These are phyloP conservation scores for Macropus fuliginosus DNA, from an alignment of 2,797 vertebrate species.

Conservation along the genomic window DNA sequence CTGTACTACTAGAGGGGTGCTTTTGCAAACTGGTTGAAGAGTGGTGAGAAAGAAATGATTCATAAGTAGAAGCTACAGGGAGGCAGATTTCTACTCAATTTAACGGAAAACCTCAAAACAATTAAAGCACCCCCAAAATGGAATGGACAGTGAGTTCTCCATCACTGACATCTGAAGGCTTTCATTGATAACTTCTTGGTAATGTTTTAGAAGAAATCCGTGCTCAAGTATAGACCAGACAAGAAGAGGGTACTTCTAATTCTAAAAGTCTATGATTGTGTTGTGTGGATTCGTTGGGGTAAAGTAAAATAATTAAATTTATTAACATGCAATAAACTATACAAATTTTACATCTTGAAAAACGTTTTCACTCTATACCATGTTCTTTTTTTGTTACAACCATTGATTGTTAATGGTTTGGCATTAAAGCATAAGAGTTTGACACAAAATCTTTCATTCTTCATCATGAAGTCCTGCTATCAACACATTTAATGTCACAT, in stretches of 20 bases:
- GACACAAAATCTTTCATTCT: neutral
- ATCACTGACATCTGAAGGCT: neutral
- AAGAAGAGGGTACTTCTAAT: neutral
- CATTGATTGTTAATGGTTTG: neutral
- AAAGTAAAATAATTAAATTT: neutral
- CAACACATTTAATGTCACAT: neutral
- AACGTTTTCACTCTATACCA: neutral
- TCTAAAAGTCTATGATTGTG: neutral
- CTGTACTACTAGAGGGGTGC: neutral
- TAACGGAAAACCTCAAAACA: neutral
- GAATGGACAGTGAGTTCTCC: neutral
- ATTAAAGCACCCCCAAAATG: neutral
- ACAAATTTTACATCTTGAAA: neutral
- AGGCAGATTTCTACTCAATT: neutral
- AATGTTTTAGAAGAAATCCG: neutral
- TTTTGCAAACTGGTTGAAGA: neutral
- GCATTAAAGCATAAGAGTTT: neutral
- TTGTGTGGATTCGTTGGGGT: neutral
- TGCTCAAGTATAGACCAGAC: neutral
- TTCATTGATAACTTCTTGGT: neutral
- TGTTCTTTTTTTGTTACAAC: neutral
- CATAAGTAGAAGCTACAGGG: neutral
- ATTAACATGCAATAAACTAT: neutral
- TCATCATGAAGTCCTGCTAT: neutral
- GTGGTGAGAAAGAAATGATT: neutral